Percentiles rank a stretch among this genome's conserved stretches.
Evolutionary conservation across 64 coral and sea anemone species (phyloP).

Genomic region (Pocillopora verrucosa): DNA sequence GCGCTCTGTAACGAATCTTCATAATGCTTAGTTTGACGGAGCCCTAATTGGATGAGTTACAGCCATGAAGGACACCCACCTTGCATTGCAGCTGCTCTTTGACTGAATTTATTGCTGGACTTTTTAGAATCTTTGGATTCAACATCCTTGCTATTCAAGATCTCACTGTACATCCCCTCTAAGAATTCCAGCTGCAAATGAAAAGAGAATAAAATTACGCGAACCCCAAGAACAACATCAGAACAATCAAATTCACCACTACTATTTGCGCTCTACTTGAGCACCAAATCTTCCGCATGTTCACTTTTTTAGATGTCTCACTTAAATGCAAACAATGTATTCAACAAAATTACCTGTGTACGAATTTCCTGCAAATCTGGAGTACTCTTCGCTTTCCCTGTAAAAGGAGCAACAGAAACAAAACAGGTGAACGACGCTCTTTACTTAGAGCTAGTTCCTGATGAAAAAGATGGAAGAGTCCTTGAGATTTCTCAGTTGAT

Average conservation of each 20-base stretch:
- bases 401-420: not conserved
- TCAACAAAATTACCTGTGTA: conserved; percentile 33
- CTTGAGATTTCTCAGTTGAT: too few relatives aligned
- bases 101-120: conserved; percentile 45
- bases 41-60: too few relatives aligned
- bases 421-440: not conserved
- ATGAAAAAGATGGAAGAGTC: too few relatives aligned
- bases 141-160: conserved; percentile 51
- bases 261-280: too few relatives aligned
- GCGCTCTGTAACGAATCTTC: too few relatives aligned
- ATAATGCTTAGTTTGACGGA: too few relatives aligned
- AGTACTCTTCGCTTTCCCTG: conserved; percentile 29
- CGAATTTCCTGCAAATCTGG: conserved; percentile 54
- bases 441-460: too few relatives aligned
- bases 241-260: too few relatives aligned
- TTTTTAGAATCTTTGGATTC: conserved; percentile 73
- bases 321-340: not conserved
- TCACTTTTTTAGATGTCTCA: too few relatives aligned
- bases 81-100: not conserved
- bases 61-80: not conserved
- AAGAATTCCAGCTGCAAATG: conserved; percentile 64
- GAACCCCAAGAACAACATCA: too few relatives aligned
- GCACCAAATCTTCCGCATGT: too few relatives aligned
- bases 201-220: not conserved
- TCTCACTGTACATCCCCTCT: conserved; percentile 80